Percentiles rank a stretch among this genome's conserved stretches.
These are phyloP conservation scores for Zosterops borbonicus DNA, from an alignment of 2,113 vertebrate species.

Conservation along the genomic window DNA sequence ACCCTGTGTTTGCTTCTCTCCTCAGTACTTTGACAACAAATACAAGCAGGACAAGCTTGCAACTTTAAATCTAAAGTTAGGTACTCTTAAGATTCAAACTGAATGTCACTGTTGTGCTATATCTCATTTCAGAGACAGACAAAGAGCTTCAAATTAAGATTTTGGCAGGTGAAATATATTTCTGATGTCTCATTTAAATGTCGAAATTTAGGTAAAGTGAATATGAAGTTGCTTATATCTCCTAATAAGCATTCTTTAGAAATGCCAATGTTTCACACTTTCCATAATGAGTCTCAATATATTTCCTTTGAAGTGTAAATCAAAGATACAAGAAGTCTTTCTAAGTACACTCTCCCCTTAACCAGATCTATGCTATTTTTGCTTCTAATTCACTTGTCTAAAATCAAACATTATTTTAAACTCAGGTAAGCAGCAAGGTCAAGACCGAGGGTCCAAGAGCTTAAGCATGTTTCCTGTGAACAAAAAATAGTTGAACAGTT, in stretches of 20 bases:
- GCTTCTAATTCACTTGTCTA: not conserved
- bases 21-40: not conserved
- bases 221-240: not conserved
- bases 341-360: not conserved
- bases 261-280: not conserved
- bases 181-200: not conserved
- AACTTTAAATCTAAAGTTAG: not conserved
- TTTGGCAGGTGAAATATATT: not conserved
- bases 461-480: not conserved
- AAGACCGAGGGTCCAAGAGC: not conserved
- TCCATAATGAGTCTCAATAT: not conserved
- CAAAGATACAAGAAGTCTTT: not conserved
- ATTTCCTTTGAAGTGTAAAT: not conserved
- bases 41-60: not conserved
- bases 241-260: not conserved
- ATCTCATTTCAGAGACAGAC: not conserved
- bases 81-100: not conserved
- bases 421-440: not conserved
- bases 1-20: not conserved
- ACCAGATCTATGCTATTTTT: not conserved
- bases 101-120: not conserved
- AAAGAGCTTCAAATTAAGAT: not conserved
- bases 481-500: not conserved
- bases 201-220: not conserved
- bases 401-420: constrained; percentile 13